Evolutionary conservation across 2,888 invertebrate genomes (phyloP).

Genomic region (Drosophila sordidapex): DNA sequence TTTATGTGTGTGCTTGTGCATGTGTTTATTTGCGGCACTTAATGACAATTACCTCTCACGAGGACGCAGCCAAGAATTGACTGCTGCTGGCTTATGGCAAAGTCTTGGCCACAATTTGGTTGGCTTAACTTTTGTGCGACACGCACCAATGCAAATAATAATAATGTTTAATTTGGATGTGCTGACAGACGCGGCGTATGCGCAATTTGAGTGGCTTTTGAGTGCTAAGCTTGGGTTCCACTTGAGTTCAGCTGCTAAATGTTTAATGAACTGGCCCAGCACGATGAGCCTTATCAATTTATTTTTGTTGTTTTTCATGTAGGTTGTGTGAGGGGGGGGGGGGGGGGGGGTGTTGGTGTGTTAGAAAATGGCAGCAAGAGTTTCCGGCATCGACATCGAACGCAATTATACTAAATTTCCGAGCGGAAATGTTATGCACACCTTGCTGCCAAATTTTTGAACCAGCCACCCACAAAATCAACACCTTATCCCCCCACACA

Average conservation of each 20-base stretch:
- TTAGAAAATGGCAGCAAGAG: conserved; percentile 49
- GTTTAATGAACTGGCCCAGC: conserved; percentile 37
- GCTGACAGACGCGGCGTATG: conserved; percentile 43
- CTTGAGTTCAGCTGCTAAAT: conserved; percentile 30
- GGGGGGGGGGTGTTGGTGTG: neutral
- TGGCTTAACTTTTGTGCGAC: conserved; percentile 20
- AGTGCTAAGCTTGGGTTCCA: conserved; percentile 4
- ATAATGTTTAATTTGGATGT: conserved; percentile 55
- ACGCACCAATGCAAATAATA: conserved; percentile 35
- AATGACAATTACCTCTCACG: neutral
- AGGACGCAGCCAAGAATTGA: neutral
- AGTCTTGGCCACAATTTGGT: conserved; percentile 13
- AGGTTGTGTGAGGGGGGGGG: fast-evolving
- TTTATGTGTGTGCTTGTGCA: neutral
- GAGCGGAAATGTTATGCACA: conserved; percentile 62
- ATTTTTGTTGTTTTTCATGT: neutral
- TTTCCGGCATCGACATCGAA: conserved; percentile 69
- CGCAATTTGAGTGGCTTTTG: conserved; percentile 27
- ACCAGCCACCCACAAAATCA: neutral
- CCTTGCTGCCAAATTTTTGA: conserved; percentile 46
- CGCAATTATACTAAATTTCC: conserved; percentile 76
- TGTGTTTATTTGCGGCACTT: neutral
- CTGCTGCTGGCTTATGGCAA: neutral
- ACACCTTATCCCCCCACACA: neutral
- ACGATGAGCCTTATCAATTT: conserved; percentile 15